Percentiles rank a stretch among this genome's conserved stretches.
Evolutionary conservation across 2,797 vertebrate species (phyloP).

Genomic region (Tauraco hartlaubi): DNA sequence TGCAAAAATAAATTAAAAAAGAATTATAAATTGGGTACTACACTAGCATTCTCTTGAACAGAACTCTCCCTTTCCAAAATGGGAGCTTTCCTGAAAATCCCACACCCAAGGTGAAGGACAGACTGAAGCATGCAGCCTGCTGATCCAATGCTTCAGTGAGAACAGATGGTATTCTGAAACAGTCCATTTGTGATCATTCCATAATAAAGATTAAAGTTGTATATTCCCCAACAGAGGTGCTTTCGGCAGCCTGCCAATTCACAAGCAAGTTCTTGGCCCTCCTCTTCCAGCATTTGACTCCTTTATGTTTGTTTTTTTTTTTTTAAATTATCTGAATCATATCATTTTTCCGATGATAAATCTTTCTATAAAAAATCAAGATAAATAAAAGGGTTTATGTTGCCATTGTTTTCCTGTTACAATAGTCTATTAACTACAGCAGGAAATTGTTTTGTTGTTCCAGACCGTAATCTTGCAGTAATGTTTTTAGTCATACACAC

Average conservation of each 20-base stretch:
- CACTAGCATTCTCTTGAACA: neutral
- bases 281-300: constrained; percentile 42
- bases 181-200: constrained; percentile 73
- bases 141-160: constrained; percentile 73
- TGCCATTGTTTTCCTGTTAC: constrained; percentile 24
- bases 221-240: constrained; percentile 72
- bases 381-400: constrained; percentile 8
- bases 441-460: constrained; percentile 49
- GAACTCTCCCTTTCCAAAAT: constrained; percentile 21
- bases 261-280: constrained; percentile 58
- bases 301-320: neutral
- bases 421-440: constrained; percentile 11
- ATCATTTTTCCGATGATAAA: constrained; percentile 18
- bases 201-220: constrained; percentile 81
- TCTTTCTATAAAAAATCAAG: constrained; percentile 29
- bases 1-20: neutral
- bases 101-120: constrained; percentile 72
- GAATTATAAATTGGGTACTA: neutral
- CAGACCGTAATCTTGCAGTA: constrained; percentile 39
- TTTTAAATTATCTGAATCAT: constrained; percentile 29
- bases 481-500: constrained; percentile 45
- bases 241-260: constrained; percentile 62
- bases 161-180: constrained; percentile 80
- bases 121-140: constrained; percentile 52
- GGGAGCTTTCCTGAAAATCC: constrained; percentile 31